These are phyloP conservation scores for Ochropleura plecta DNA, from an alignment of 2,888 invertebrate species.

Conservation along the genomic window DNA sequence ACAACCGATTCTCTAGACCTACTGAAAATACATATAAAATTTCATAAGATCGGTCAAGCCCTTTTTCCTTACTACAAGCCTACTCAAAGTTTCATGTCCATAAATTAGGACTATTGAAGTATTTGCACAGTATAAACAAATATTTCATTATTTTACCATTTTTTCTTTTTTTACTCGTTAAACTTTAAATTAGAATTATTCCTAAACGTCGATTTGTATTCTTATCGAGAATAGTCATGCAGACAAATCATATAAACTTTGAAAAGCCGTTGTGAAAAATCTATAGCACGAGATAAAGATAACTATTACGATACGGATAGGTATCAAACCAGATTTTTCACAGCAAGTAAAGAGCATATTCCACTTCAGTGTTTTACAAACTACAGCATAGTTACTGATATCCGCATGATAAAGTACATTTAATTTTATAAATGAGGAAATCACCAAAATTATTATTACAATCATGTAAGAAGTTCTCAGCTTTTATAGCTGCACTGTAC, in stretches of 20 bases:
- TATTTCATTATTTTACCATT: no score
- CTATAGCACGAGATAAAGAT: neutral
- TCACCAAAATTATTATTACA: neutral
- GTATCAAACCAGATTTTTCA: neutral
- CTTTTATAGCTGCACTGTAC: conserved; percentile 49
- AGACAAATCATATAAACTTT: conserved; percentile 3
- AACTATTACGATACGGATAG: neutral
- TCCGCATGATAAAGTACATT: neutral
- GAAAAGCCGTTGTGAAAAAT: neutral
- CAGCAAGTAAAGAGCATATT: neutral
- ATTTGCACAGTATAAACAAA: neutral
- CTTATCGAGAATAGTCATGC: neutral
- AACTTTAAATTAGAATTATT: neutral
- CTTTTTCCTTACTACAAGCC: neutral
- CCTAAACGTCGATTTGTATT: neutral
- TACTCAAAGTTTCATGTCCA: neutral
- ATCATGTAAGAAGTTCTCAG: conserved; percentile 35
- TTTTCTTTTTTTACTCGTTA: neutral
- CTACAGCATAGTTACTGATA: neutral
- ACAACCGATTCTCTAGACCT: no score
- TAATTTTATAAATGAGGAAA: neutral
- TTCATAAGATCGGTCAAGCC: no score
- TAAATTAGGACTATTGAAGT: neutral
- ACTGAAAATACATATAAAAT: no score
- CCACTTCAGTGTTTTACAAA: neutral